A percentile compares a stretch with the other conserved stretches of the same genome.
Evolutionary conservation across 2,888 invertebrate species (phyloP).

Genomic region (Idaea aversata): DNA sequence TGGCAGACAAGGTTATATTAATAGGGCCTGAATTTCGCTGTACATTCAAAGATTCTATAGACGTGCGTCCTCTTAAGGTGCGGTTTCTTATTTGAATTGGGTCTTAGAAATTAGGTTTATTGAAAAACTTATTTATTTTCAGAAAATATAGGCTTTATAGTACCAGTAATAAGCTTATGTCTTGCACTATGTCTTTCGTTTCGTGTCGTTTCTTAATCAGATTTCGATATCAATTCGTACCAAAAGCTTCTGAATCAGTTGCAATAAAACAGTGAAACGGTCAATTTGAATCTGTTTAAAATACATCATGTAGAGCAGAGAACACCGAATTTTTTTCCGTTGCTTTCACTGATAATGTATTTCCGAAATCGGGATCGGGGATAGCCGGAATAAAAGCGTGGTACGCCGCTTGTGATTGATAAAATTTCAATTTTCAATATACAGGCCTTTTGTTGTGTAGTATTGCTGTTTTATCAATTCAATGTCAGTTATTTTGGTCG

Average conservation of each 20-base stretch:
- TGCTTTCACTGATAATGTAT: background rate
- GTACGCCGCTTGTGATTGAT: background rate
- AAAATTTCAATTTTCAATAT: background rate
- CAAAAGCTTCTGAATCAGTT: background rate
- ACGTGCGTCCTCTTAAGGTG: background rate
- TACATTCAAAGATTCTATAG: background rate
- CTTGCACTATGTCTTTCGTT: background rate
- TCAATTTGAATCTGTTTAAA: background rate
- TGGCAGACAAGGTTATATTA: slow-evolving; percentile 4
- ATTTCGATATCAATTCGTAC: background rate
- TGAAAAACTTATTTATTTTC: background rate
- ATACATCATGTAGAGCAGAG: background rate
- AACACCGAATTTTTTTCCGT: background rate
- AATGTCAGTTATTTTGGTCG: background rate
- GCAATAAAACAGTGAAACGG: background rate
- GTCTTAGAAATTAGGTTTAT: background rate
- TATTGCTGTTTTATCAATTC: background rate
- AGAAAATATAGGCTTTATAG: background rate
- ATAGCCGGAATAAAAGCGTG: background rate
- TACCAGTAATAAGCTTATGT: background rate
- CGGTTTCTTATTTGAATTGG: background rate
- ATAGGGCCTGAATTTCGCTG: slow-evolving; percentile 1
- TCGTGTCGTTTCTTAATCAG: background rate
- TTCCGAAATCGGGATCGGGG: background rate
- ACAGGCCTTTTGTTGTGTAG: background rate